Conservation (phyloP, 1,140 invertebrate genomes). For the Chymomyza costata region DNA sequence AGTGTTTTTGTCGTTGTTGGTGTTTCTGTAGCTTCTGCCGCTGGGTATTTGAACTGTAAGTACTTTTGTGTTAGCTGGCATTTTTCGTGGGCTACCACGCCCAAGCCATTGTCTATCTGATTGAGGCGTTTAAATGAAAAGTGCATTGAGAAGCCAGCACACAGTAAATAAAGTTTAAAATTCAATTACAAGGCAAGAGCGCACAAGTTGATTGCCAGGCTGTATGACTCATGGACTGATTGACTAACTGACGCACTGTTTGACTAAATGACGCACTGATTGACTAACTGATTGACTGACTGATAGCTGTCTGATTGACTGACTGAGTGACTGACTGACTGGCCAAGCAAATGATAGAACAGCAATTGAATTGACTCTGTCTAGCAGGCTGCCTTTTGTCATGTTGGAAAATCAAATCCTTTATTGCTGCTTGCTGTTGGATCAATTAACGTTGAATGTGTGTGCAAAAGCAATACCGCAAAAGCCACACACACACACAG, state of each 20-base stretch:
- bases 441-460: constrained; percentile 72
- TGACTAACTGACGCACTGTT: constrained; percentile 7
- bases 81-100: constrained; percentile 17
- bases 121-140: constrained; percentile 24
- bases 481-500: constrained; percentile 49
- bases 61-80: constrained; percentile 34
- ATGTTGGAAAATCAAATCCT: constrained; percentile 67
- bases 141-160: constrained; percentile 27
- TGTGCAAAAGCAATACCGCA: constrained; percentile 64
- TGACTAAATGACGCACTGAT: constrained; percentile 6
- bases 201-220: constrained; percentile 57
- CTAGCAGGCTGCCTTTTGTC: constrained; percentile 54
- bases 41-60: constrained; percentile 68
- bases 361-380: too few relatives aligned
- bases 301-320: constrained; percentile 15
- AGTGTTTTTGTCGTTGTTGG: background rate
- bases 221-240: constrained; percentile 17
- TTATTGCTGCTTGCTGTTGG: constrained; percentile 71
- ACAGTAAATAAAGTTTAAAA: constrained; percentile 71
- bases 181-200: constrained; percentile 65
- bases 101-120: constrained; percentile 32
- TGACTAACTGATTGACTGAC: constrained; percentile 17
- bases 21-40: background rate
- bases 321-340: constrained; percentile 11
- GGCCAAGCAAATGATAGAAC: constrained; percentile 55